These are phyloP conservation scores for Heliothis peltigera DNA, from an alignment of 2,888 invertebrate genomes.

Conservation along the genomic window DNA sequence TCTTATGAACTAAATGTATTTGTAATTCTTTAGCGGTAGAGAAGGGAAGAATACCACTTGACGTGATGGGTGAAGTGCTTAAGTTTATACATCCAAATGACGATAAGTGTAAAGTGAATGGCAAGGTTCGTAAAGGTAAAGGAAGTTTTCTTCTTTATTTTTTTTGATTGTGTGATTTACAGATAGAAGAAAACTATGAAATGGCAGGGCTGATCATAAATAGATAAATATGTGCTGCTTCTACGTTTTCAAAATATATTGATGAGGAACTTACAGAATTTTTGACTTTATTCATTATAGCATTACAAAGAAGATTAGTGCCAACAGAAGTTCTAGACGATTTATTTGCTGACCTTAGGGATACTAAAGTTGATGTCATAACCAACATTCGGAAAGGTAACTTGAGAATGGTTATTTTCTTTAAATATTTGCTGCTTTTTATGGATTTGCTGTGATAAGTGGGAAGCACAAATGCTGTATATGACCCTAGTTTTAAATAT, in stretches of 20 bases:
- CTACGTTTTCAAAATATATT: no score
- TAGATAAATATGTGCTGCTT: no score
- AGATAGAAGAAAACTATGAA: no score
- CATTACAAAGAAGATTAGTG: conserved; percentile 1
- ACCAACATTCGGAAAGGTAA: not conserved
- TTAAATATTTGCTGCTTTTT: not conserved
- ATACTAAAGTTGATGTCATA: not conserved
- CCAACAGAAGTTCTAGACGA: not conserved
- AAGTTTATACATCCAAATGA: not conserved
- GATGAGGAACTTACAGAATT: no score
- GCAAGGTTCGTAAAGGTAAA: conserved; percentile 14
- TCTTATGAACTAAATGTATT: not conserved
- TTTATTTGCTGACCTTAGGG: not conserved
- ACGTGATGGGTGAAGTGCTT: conserved; percentile 1
- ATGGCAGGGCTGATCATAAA: no score
- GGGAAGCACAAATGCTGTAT: not conserved
- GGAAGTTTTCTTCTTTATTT: no score
- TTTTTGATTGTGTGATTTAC: not conserved
- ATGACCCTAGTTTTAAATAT: not conserved
- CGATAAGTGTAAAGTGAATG: conserved; percentile 3
- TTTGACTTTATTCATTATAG: not conserved
- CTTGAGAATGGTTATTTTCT: not conserved
- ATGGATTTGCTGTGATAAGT: not conserved
- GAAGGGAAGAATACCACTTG: not conserved
- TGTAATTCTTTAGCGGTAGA: conserved; percentile 4